Evolutionary conservation across 2,113 vertebrate genomes (phyloP), one percentile per base, ranked within the genome.

Genomic region (Melospiza georgiana): DNA sequence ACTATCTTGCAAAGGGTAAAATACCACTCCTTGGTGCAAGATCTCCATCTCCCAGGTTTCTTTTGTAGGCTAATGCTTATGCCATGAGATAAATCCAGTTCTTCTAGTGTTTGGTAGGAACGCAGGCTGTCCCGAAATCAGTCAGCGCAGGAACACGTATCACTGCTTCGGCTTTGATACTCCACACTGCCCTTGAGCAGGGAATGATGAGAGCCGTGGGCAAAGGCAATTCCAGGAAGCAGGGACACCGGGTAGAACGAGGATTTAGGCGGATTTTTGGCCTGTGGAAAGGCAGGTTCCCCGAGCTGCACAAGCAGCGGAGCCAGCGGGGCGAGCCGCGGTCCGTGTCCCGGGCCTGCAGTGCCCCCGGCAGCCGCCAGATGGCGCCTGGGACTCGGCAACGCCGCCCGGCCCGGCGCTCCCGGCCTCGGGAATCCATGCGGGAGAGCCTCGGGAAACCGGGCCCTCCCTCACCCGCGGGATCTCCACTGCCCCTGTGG

Each of bases 361-460:
- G 8, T 95, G 83, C 95, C 11, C 28, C 12, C 54, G 3, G 3
- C 52, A 12, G 18, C 98, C 98, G 37, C 98, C 95, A 97, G 98
- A 97, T 98, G 98, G 98, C 97, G 94, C 90, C 94, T 95, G 73
- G 84, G 76, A 58, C 72, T 95, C 91, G 98, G 89, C 88, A 96
- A 97, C 96, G 22, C 25, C 48, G 54, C 35, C 55, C 27, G 5
- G n/a, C 27, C 25, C 3, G 43, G 15, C 0, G 35, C 49, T 11
- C 17, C 3, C 55, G 13, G 31, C 76, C 51, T 4, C 18, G 87
- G 41, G 12, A 77, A 73, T 9, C 65, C 15, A 43, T 15, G 41
- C 6, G 84, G 39, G 57, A 65, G 54, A 86, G 37, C 19, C 24
- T 35, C 35, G 43, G 57, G 44, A 76, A 81, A 74, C 27, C n/a